Conservation (phyloP, 2,797 vertebrate genomes). For the Malacoctenus gilli region DNA sequence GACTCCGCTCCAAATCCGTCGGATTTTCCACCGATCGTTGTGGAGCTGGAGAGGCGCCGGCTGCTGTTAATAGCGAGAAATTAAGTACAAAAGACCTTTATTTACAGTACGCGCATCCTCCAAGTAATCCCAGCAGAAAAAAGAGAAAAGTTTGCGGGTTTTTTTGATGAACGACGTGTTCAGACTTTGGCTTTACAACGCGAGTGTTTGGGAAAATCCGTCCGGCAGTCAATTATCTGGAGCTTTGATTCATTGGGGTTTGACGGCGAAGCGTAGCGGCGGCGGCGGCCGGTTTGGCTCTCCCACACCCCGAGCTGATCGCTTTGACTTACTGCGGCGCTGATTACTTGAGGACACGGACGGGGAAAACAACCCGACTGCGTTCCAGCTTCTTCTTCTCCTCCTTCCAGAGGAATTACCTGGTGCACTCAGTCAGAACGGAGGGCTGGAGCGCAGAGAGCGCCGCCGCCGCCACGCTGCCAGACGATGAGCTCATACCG, state of each 20-base stretch:
- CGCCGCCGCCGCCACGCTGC: conserved; percentile 38
- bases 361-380: conserved; percentile 55
- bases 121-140: background rate
- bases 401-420: conserved; percentile 69
- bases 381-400: conserved; percentile 43
- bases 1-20: too few species aligned
- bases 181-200: conserved; percentile 15
- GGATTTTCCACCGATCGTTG: too few species aligned
- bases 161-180: conserved; percentile 21
- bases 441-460: conserved; percentile 63
- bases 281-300: conserved; percentile 17
- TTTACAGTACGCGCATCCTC: conserved; percentile 19
- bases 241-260: conserved; percentile 34
- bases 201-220: too few species aligned
- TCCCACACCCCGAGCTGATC: conserved; percentile 17
- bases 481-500: conserved; percentile 71
- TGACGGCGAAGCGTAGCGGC: conserved; percentile 22
- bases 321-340: conserved; percentile 62
- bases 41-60: too few species aligned
- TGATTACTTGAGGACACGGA: conserved; percentile 62
- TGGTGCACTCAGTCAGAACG: conserved; percentile 73
- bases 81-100: background rate
- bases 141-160: background rate
- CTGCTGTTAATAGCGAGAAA: background rate
- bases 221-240: conserved; percentile 28